Conservation (phyloP, 2,113 vertebrate genomes). For the Echinops telfairi region DNA sequence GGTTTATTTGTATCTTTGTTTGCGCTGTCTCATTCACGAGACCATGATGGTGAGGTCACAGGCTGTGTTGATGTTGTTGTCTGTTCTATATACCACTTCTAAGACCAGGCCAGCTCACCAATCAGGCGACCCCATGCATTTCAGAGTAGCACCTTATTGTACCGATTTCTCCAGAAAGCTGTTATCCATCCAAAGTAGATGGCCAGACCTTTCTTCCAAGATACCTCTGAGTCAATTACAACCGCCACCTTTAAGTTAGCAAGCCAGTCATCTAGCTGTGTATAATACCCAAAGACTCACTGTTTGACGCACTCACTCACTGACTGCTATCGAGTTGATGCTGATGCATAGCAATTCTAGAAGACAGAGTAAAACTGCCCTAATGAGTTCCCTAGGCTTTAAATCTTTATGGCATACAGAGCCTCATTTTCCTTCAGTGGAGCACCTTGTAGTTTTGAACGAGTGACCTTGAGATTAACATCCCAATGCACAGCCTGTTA, state of each 20-base stretch:
- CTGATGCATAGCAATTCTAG: no score
- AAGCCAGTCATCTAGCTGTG: not conserved
- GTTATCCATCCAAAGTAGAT: not conserved
- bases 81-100: not conserved
- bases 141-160: not conserved
- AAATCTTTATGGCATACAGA: no score
- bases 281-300: not conserved
- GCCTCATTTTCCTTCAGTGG: no score
- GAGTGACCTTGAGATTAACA: no score
- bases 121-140: not conserved
- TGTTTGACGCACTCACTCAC: no score
- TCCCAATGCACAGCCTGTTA: no score
- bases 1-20: constrained; percentile 4
- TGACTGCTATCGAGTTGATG: no score
- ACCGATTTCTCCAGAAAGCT: not conserved
- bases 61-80: not conserved
- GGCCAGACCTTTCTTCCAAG: not conserved
- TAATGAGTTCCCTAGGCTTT: no score
- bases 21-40: not conserved
- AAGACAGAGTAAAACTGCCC: no score
- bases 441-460: no score
- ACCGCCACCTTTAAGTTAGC: not conserved
- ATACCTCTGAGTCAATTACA: not conserved
- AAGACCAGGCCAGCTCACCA: not conserved
- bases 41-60: not conserved